Base-by-base conservation (phyloP, 2,113 vertebrate species). In the Sebastes fasciatus region DNA sequence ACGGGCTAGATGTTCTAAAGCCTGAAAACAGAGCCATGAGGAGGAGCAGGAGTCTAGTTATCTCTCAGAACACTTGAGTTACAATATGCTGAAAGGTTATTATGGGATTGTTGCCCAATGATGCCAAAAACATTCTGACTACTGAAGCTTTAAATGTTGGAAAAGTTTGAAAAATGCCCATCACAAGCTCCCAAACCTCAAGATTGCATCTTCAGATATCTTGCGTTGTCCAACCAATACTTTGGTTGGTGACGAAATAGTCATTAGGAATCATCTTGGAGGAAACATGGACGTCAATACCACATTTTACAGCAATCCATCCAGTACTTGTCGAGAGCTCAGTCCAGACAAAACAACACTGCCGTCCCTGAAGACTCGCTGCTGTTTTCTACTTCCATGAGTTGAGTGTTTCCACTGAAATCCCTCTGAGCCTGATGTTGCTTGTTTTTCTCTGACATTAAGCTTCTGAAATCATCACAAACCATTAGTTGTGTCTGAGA, bases 391-490 rank as follows among this genome's bases (percentile, higher is more conserved):
- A 13, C 66, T 43, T 51, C 9, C 26, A 42, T 14, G 7, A 34
- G 13, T 3, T 79, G 8, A 0, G 16, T 13, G 54, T 63, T 17
- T 45, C 23, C 14, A 17, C 26, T 54, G 57, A 23, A 52, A 52
- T 52, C 17, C 43, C 75, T 60, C 16, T 1, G 14, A 67, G 23
- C 16, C 14, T 9, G 17, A 23, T 19, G 64, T 16, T 19, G 12
- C 45, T 21, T 57, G 52, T 26, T 43, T 64, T 58, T 5, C 52
- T n/a, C 49, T 16, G 60, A 55, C 68, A 23, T 40, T 5, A 8
- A 42, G 7, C 34, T 70, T 6, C 17, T 57, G n/a, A 57, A 65
- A 80, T 57, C 21, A 63, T 55, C 51, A 70, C 46, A 55, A 14
- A 45, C 58, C 9, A 23, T n/a, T 17, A 2, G 16, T 43, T 5